phyloP scores from a whole-genome alignment of 2,113 vertebrate species.

The Pandion haliaetus region DNA sequence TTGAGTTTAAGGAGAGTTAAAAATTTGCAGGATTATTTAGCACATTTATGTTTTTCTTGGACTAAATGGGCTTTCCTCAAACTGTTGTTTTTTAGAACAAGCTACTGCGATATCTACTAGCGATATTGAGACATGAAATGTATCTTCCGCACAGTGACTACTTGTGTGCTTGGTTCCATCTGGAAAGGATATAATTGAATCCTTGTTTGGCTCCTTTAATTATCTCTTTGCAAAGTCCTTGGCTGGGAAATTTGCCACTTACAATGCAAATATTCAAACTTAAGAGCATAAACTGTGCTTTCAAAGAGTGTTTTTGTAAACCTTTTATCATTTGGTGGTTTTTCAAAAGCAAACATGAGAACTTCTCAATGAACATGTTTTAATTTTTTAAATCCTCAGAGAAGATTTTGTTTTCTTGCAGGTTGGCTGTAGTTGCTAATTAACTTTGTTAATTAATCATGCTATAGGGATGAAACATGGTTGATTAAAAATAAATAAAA shows the following conservation, averaged over 20 bases:
- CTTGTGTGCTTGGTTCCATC: constrained; percentile 29
- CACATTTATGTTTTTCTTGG: not conserved
- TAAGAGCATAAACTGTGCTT: constrained; percentile 22
- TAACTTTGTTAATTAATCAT: constrained; percentile 51
- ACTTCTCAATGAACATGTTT: constrained; percentile 4
- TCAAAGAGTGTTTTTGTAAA: constrained; percentile 31
- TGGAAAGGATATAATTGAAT: constrained; percentile 46
- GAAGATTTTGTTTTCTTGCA: constrained; percentile 30
- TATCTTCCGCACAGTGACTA: constrained; percentile 8
- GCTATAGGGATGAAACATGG: constrained; percentile 17
- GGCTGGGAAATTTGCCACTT: constrained; percentile 31
- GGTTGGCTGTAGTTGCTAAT: constrained; percentile 42
- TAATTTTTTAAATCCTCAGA: constrained; percentile 22
- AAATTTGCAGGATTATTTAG: not conserved
- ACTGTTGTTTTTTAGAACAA: constrained; percentile 32
- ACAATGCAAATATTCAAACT: constrained; percentile 37
- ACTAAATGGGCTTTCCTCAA: constrained; percentile 1
- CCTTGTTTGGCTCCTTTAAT: constrained; percentile 38
- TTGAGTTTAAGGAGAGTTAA: not conserved
- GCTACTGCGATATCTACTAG: not conserved
- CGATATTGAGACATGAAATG: not conserved
- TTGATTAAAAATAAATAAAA: constrained; percentile 56
- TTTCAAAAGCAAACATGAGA: not conserved
- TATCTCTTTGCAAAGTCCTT: constrained; percentile 10
- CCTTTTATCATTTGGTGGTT: constrained; percentile 22